These are phyloP conservation scores for Tyrophagus putrescentiae DNA, from an alignment of 1,140 invertebrate species.

Conservation along the genomic window DNA sequence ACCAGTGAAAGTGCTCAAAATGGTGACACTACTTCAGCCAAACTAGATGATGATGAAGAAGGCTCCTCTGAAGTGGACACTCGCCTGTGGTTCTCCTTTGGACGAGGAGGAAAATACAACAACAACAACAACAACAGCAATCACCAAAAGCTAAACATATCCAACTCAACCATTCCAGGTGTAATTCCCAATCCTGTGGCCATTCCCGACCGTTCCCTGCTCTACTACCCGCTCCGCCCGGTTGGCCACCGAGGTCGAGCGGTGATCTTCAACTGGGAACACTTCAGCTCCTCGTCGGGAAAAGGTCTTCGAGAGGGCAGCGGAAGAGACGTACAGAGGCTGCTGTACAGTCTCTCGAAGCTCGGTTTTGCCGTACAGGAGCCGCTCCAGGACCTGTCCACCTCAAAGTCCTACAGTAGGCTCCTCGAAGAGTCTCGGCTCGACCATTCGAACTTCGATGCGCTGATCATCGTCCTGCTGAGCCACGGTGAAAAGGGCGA, in stretches of 20 bases:
- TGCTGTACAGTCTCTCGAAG: background rate
- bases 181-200: too few relatives aligned
- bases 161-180: too few relatives aligned
- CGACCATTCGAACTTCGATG: background rate
- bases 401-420: background rate
- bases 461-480: background rate
- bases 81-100: too few relatives aligned
- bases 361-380: background rate
- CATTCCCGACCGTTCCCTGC: background rate
- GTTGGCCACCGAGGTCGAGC: background rate
- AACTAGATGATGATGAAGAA: too few relatives aligned
- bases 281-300: background rate
- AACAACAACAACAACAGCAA: too few relatives aligned
- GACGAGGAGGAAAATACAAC: too few relatives aligned
- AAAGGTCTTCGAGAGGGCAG: background rate
- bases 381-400: background rate
- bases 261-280: background rate
- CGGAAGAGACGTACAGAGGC: background rate
- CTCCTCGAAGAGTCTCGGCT: background rate
- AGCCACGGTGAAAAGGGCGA: background rate
- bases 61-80: too few relatives aligned
- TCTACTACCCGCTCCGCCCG: background rate
- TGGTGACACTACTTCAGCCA: too few relatives aligned
- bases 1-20: too few relatives aligned
- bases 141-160: too few relatives aligned